Conservation (phyloP, 2,797 vertebrate genomes). For the Pipistrellus kuhlii region DNA sequence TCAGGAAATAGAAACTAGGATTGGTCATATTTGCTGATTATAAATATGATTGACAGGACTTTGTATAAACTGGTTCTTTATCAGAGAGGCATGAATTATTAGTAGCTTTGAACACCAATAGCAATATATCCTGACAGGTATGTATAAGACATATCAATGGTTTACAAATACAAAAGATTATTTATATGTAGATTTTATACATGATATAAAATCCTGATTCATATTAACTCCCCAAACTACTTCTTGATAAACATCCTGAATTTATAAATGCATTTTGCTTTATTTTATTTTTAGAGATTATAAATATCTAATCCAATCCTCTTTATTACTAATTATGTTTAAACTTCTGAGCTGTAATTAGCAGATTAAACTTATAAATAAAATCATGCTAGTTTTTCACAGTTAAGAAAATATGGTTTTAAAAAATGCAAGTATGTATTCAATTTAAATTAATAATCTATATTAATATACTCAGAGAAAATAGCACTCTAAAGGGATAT, state of each 20-base stretch:
- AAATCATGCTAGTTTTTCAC: neutral
- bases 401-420: constrained; percentile 38
- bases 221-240: constrained; percentile 63
- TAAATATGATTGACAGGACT: neutral
- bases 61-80: neutral
- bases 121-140: constrained; percentile 77
- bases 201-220: constrained; percentile 67
- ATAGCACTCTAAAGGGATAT: neutral
- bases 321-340: constrained; percentile 49
- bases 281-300: constrained; percentile 25
- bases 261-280: neutral
- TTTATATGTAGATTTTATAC: constrained; percentile 84
- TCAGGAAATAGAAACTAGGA: neutral
- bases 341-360: constrained; percentile 45
- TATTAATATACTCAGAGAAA: constrained; percentile 39
- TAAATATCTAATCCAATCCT: neutral
- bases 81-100: constrained; percentile 41
- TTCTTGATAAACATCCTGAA: constrained; percentile 67
- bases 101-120: constrained; percentile 71
- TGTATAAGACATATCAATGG: constrained; percentile 82
- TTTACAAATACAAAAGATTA: constrained; percentile 82
- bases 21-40: neutral
- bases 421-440: neutral
- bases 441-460: constrained; percentile 6
- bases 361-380: neutral